A percentile compares a stretch with the other conserved stretches of the same genome.
phyloP scores from a whole-genome alignment of 2,797 vertebrate genomes.

The Xerus rutilus region DNA sequence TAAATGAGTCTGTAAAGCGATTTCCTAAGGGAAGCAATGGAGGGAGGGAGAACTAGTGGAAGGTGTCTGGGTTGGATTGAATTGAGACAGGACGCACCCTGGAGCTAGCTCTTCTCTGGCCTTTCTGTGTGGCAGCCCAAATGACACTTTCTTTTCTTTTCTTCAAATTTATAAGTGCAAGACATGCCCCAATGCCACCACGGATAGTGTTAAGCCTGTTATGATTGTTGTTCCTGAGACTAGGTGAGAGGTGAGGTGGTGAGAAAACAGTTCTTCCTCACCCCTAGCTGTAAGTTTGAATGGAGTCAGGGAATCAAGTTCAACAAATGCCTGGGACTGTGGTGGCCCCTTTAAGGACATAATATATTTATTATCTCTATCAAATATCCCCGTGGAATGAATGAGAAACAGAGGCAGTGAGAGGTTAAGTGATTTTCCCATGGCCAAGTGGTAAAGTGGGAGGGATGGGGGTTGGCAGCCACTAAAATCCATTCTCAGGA shows the following conservation, averaged over 20 bases:
- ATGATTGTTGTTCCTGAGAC: conserved; percentile 73
- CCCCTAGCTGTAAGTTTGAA: background rate
- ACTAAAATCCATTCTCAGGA: background rate
- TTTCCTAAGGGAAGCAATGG: background rate
- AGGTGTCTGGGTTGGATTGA: background rate
- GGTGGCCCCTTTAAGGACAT: background rate
- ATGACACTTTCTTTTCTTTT: conserved; percentile 38
- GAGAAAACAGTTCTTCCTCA: conserved; percentile 57
- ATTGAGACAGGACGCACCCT: background rate
- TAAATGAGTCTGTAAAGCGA: background rate
- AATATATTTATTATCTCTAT: background rate
- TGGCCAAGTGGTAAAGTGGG: background rate
- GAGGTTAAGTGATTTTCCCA: background rate
- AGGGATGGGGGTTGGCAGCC: too few relatives aligned
- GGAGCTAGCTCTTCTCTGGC: too few relatives aligned
- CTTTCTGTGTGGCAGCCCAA: background rate
- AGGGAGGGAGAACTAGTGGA: background rate
- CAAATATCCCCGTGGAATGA: background rate
- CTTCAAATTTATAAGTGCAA: conserved; percentile 77
- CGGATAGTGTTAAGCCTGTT: conserved; percentile 66
- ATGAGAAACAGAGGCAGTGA: background rate
- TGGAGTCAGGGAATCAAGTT: background rate
- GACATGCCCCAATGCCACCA: conserved; percentile 70
- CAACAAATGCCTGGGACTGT: background rate
- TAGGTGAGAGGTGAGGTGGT: conserved; percentile 70